A percentile compares a stretch with the other conserved stretches of the same genome.
These are phyloP conservation scores for Miltochrista miniata DNA, from an alignment of 2,888 invertebrate genomes.

Conservation along the genomic window DNA sequence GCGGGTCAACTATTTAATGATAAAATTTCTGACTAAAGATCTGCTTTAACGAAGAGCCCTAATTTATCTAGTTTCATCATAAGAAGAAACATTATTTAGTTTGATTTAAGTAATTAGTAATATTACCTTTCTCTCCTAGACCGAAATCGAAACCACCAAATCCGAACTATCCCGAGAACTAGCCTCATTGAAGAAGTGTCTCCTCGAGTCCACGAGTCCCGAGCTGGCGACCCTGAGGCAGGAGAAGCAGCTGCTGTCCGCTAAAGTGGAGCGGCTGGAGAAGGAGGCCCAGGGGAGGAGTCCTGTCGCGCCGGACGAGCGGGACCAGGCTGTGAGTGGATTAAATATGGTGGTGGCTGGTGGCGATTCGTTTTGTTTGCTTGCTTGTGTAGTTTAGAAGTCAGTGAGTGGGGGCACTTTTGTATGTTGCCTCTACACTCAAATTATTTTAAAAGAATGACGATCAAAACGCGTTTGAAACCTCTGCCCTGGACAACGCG, in stretches of 20 bases:
- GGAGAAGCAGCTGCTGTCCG: slow-evolving; percentile 42
- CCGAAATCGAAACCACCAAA: slow-evolving; percentile 75
- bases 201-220: slow-evolving; percentile 50
- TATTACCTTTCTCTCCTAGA: slow-evolving; percentile 59
- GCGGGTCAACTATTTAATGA: too few species aligned
- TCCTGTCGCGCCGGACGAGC: slow-evolving; percentile 43
- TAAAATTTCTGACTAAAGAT: too few species aligned
- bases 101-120: too few species aligned
- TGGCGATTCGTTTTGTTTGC: slow-evolving; percentile 23
- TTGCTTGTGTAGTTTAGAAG: too few species aligned
- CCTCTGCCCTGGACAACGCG: too few species aligned
- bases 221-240: slow-evolving; percentile 55
- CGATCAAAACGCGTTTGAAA: too few species aligned
- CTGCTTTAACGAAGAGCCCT: too few species aligned
- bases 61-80: too few species aligned
- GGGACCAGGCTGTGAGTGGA: slow-evolving; percentile 68
- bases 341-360: slow-evolving; percentile 26
- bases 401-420: too few species aligned
- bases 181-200: slow-evolving; percentile 60
- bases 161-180: slow-evolving; percentile 67
- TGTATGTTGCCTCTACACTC: too few species aligned
- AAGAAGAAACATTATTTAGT: too few species aligned
- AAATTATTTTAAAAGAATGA: too few species aligned
- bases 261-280: slow-evolving; percentile 34
- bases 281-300: slow-evolving; percentile 25